Percentiles rank a stretch among this genome's conserved stretches.
phyloP scores from a whole-genome alignment of 1,140 invertebrate genomes.

The Psix sp. region DNA sequence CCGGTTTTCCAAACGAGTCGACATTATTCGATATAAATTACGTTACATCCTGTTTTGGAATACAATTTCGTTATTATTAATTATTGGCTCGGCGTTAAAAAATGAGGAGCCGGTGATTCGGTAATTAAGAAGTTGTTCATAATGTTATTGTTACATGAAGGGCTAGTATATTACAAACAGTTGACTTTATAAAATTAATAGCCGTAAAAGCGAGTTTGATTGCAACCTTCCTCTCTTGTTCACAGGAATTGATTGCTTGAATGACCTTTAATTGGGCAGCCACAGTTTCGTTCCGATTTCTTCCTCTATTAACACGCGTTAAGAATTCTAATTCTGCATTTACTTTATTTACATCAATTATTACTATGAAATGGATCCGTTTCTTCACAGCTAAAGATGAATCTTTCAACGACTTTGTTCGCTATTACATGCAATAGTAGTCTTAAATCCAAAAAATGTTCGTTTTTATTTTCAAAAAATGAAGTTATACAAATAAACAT shows the following conservation, averaged over 20 bases:
- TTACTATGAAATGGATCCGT: constrained; percentile 7
- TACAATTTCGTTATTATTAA: too few relatives aligned
- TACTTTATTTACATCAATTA: constrained; percentile 16
- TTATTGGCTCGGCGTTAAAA: too few relatives aligned
- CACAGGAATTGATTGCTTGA: constrained; percentile 57
- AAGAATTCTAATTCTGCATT: constrained; percentile 21
- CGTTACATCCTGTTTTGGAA: not conserved
- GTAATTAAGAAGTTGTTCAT: too few relatives aligned
- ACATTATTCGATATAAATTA: not conserved
- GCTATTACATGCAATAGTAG: too few relatives aligned
- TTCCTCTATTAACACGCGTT: constrained; percentile 43
- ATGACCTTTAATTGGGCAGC: constrained; percentile 57
- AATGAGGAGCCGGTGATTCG: too few relatives aligned
- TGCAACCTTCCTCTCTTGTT: constrained; percentile 55
- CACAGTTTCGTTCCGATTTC: constrained; percentile 50
- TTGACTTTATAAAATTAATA: constrained; percentile 51
- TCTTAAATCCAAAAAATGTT: too few relatives aligned
- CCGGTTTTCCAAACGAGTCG: not conserved
- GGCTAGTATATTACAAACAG: constrained; percentile 32
- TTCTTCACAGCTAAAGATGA: too few relatives aligned
- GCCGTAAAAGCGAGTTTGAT: constrained; percentile 53
- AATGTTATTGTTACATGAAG: too few relatives aligned
- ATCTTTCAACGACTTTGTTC: too few relatives aligned
- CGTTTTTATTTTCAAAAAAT: too few relatives aligned
- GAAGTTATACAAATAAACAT: too few relatives aligned